Evolutionary conservation across 2,113 vertebrate species (phyloP), one percentile per base, ranked within the genome.

Genomic region (Tachysurus fulvidraco): DNA sequence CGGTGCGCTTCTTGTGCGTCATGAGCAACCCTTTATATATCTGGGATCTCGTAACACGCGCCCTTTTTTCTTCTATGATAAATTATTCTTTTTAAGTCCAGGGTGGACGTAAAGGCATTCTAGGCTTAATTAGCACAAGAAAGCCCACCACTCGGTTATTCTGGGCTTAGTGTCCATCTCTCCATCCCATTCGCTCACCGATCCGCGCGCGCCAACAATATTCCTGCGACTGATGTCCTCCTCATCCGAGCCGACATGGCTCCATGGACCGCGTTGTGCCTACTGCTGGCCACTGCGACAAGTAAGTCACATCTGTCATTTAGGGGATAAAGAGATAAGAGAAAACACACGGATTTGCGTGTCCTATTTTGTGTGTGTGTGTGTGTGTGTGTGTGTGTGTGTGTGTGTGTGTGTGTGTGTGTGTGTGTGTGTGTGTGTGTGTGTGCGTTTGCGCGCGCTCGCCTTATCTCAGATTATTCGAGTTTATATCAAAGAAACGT

Each of bases 231-330:
- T 87, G 90, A 87, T 87, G 82, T 89, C 78, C 71, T 83, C 86
- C 83, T 84, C 69, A 74, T 84, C 57, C 85, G 88, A 64, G 90
- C 94, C 91, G 93, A 82, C 71, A 93, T 93, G 91, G 90, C 76
- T 86, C 71, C 89, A 86, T 90, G 88, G 91, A 90, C 93, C 90
- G 90, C 93, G 89, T 86, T 94, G 88, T 92, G 89, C 83, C 88
- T 95, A 82, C 92, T 87, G 81, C 71, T 96, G 94, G 93, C 94
- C 93, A 93, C 93, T 91, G 93, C 91, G 85, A 91, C 93, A 93
- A 93, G 95, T 96, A 92, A 96, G 95, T 81, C 1, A 60, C 30
- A 16, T 54, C 46, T 93, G 91, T 86, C 88, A 88, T 44, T 64
- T 83, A 13, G 23, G 8, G n/a, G n/a, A 50, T 52, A 30, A 36